Evolutionary conservation across 2,797 vertebrate genomes (phyloP).

Genomic region (Chrysolophus pictus): DNA sequence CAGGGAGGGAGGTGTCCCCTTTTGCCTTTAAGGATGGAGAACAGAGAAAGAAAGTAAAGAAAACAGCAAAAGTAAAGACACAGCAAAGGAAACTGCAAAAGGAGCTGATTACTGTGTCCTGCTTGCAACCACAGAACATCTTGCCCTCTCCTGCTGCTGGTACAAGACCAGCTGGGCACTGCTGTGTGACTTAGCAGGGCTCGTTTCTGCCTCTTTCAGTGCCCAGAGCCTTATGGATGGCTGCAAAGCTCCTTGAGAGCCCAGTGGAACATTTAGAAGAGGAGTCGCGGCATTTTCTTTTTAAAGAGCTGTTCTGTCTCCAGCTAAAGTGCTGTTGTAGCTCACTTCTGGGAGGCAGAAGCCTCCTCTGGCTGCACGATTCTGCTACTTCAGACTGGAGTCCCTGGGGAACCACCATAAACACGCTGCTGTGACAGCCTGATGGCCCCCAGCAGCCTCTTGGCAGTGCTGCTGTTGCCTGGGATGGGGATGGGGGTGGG

Average conservation of each 20-base stretch:
- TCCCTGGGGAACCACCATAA: constrained; percentile 5
- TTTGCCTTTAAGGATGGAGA: background rate
- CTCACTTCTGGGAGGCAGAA: background rate
- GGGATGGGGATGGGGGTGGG: background rate
- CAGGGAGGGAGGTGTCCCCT: background rate
- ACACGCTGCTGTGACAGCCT: background rate
- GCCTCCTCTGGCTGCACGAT: background rate
- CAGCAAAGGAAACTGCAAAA: background rate
- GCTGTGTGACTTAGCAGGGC: background rate
- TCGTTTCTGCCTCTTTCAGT: background rate
- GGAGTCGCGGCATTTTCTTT: background rate
- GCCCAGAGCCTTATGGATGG: background rate
- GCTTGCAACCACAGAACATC: background rate
- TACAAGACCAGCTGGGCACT: fast-evolving
- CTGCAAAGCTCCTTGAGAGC: background rate
- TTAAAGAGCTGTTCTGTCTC: background rate
- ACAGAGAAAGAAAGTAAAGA: background rate
- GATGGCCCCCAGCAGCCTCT: background rate
- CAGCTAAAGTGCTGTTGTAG: constrained; percentile 2
- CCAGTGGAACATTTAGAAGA: background rate
- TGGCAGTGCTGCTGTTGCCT: background rate
- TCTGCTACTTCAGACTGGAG: background rate
- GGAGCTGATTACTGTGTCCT: background rate
- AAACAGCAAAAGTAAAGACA: background rate
- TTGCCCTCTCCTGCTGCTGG: background rate